A percentile compares a stretch with the other conserved stretches of the same genome.
phyloP scores from a whole-genome alignment of 2,888 invertebrate species.

The Hemaris fuciformis region DNA sequence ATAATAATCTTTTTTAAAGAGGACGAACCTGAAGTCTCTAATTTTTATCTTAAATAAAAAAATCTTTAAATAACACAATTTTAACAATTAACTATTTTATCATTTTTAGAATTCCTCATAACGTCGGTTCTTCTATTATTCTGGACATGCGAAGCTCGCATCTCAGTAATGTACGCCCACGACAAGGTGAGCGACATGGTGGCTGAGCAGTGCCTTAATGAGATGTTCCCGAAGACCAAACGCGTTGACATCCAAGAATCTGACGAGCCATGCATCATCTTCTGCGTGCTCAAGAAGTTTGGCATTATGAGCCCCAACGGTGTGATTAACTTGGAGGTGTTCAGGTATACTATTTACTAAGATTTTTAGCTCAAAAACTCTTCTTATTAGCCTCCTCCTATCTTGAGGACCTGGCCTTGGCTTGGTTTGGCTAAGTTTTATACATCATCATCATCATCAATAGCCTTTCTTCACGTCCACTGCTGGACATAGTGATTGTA shows the following conservation, averaged over 20 bases:
- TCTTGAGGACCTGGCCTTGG: too few relatives aligned
- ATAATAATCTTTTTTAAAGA: too few relatives aligned
- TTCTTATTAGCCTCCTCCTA: background rate
- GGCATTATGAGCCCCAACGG: conserved; percentile 66
- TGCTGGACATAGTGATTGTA: too few relatives aligned
- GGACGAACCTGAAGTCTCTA: too few relatives aligned
- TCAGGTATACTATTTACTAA: conserved; percentile 49
- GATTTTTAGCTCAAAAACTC: background rate
- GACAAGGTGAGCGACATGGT: conserved; percentile 62
- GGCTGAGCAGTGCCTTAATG: conserved; percentile 61
- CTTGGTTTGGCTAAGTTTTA: too few relatives aligned
- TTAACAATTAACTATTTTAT: background rate
- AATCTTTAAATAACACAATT: too few relatives aligned
- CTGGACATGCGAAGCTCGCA: conserved; percentile 40
- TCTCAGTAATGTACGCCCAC: conserved; percentile 74
- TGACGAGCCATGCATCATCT: conserved; percentile 70
- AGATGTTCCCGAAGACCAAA: conserved; percentile 65
- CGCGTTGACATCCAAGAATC: conserved; percentile 62
- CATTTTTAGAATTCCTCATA: conserved; percentile 2
- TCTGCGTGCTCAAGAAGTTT: conserved; percentile 68
- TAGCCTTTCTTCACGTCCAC: too few relatives aligned
- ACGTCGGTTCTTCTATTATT: background rate
- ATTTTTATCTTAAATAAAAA: too few relatives aligned
- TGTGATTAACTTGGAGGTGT: conserved; percentile 64
- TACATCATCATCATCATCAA: too few relatives aligned